Evolutionary conservation across 2,113 vertebrate species (phyloP).

Genomic region (Himantopus leucocephalus): DNA sequence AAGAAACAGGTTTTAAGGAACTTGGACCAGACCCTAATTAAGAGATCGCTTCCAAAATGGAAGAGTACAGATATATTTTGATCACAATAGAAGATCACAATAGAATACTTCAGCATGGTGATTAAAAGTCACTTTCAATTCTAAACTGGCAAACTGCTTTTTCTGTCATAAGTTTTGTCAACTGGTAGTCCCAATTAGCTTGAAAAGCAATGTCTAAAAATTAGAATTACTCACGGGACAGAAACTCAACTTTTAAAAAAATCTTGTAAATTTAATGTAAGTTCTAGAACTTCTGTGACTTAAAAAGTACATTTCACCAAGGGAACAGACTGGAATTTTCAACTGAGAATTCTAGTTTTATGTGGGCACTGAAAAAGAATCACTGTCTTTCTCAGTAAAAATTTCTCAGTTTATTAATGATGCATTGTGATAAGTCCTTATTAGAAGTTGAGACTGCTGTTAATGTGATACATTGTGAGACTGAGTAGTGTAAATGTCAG

Average conservation of each 20-base stretch:
- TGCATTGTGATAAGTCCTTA: background rate
- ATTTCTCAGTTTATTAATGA: background rate
- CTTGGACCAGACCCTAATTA: background rate
- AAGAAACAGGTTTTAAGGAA: background rate
- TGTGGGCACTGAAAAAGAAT: background rate
- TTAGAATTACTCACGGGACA: background rate
- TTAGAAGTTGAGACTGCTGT: background rate
- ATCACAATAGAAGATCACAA: background rate
- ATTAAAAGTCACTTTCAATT: background rate
- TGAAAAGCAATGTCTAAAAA: background rate
- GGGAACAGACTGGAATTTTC: background rate
- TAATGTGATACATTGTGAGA: background rate
- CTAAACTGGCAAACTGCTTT: background rate
- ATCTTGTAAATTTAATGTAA: background rate
- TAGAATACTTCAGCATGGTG: background rate
- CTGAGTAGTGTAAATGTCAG: background rate
- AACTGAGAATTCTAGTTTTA: background rate
- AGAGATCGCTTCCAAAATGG: background rate
- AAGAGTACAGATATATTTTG: background rate
- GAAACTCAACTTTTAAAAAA: background rate
- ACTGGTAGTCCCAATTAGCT: background rate
- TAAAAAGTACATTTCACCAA: background rate
- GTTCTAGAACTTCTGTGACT: background rate
- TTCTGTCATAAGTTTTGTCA: background rate
- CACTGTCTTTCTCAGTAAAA: background rate